Evolutionary conservation across 1,140 invertebrate species (phyloP).

Genomic region (Drosophila melanica): DNA sequence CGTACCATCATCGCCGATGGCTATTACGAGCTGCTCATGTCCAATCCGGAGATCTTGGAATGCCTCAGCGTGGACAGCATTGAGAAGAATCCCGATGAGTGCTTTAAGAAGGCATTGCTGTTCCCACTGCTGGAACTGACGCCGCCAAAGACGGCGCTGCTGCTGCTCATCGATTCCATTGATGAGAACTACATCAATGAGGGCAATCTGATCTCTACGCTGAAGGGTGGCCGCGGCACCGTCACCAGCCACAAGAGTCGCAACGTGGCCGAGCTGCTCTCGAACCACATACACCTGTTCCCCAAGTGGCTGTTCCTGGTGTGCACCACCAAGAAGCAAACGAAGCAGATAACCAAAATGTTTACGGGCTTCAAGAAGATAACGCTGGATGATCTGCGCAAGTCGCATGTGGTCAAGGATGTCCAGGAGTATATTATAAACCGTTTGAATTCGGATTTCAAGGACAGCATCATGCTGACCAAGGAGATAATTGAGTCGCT

Average conservation of each 20-base stretch:
- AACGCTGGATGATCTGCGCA: slow-evolving; percentile 94
- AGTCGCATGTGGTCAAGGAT: slow-evolving; percentile 94
- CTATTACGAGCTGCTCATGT: slow-evolving; percentile 91
- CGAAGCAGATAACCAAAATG: slow-evolving; percentile 93
- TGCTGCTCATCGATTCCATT: slow-evolving; percentile 95
- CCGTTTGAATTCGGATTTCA: slow-evolving; percentile 91
- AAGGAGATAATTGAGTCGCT: slow-evolving; percentile 95
- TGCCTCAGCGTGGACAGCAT: slow-evolving; percentile 86
- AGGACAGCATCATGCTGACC: slow-evolving; percentile 83
- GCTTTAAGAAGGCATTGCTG: slow-evolving; percentile 94
- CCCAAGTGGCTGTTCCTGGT: slow-evolving; percentile 96
- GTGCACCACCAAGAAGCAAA: slow-evolving; percentile 94
- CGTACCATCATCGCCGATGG: slow-evolving; percentile 89
- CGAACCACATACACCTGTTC: slow-evolving; percentile 95
- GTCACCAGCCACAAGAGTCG: slow-evolving; percentile 85
- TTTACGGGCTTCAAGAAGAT: slow-evolving; percentile 98
- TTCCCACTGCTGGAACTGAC: slow-evolving; percentile 94
- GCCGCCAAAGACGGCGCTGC: slow-evolving; percentile 91
- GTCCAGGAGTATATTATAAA: slow-evolving; percentile 98
- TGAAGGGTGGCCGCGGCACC: slow-evolving; percentile 82
- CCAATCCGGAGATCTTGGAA: slow-evolving; percentile 90
- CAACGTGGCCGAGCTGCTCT: slow-evolving; percentile 93
- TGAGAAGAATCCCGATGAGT: slow-evolving; percentile 94
- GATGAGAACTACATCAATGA: slow-evolving; percentile 89
- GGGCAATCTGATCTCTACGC: slow-evolving; percentile 78